Base-by-base conservation (phyloP, 2,113 vertebrate species). In the Beaufortia kweichowensis region DNA sequence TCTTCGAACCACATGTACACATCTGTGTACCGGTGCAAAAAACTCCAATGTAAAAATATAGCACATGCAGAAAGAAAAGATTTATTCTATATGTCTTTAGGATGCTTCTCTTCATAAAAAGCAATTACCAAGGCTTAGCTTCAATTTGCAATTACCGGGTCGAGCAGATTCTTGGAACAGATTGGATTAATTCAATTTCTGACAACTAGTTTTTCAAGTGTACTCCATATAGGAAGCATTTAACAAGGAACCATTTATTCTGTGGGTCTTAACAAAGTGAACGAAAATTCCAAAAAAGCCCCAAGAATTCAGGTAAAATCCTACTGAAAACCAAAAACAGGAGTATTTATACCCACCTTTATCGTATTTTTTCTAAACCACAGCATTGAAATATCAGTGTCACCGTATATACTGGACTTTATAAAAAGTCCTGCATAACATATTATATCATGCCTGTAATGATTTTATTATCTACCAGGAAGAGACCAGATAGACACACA, bases 131-230 rank as follows among this genome's bases (percentile, higher is more conserved):
- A 61, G 57, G 48, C 79, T 85, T 80, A 71, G 86, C 79, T 88
- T 83, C 85, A 81, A 81, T 88, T 87, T 86, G 84, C 85, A 86
- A 86, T 87, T 88, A 86, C 74, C 29, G 77, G 81, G 83, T 79
- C 24, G 84, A 82, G 81, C 83, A 86, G 84, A 89, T 85, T 82
- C 82, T 69, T 82, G 85, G 82, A 82, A 79, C 86, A 87, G 87
- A 90, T 86, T 87, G 85, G 79, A 84, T 82, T 83, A 83, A 87
- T 87, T 84, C 79, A 83, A 86, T 88, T 87, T 86, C 85, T 83
- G 82, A 77, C 80, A 69, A 84, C 83, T 81, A 77, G 77, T 82
- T 55, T 75, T 68, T 65, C 55, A 75, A 69, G 56, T 61, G 78
- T 63, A 87, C 86, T 85, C 82, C 79, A 77, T 82, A 83, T 84